phyloP scores from a whole-genome alignment of 2,113 vertebrate species.

The Siniperca knerii region DNA sequence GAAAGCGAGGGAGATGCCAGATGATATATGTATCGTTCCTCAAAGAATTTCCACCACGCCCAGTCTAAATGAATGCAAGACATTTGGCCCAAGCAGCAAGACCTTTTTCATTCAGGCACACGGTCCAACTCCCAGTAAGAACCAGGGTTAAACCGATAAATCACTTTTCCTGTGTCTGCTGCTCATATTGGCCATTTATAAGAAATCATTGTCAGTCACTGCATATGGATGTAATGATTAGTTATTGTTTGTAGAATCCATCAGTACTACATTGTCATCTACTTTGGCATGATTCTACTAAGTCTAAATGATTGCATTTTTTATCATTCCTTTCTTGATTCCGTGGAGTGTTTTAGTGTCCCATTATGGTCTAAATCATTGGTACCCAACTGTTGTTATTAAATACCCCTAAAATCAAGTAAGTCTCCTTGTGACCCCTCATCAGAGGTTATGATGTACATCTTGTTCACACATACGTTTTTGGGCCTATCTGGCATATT shows the following conservation, averaged over 20 bases:
- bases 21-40: conserved; percentile 3
- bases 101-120: not conserved
- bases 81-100: not conserved
- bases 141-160: not conserved
- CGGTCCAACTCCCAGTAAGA: not conserved
- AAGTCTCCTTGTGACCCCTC: not conserved
- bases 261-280: not conserved
- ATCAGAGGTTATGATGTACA: too few relatives aligned
- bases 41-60: not conserved
- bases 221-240: not conserved
- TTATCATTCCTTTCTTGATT: not conserved
- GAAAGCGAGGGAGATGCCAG: conserved; percentile 3
- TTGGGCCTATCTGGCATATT: too few relatives aligned
- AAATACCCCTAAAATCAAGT: not conserved
- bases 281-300: not conserved
- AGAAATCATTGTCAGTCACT: not conserved
- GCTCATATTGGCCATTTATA: not conserved
- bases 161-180: not conserved
- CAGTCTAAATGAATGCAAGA: conserved; percentile 27
- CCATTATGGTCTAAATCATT: not conserved
- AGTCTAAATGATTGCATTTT: too few relatives aligned
- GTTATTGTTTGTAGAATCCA: not conserved
- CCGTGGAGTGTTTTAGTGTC: not conserved
- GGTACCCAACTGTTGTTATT: not conserved
- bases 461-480: too few relatives aligned